Evolutionary conservation across 2,888 invertebrate species (phyloP), one percentile per base, ranked within the genome.

Genomic region (Pteria penguin): DNA sequence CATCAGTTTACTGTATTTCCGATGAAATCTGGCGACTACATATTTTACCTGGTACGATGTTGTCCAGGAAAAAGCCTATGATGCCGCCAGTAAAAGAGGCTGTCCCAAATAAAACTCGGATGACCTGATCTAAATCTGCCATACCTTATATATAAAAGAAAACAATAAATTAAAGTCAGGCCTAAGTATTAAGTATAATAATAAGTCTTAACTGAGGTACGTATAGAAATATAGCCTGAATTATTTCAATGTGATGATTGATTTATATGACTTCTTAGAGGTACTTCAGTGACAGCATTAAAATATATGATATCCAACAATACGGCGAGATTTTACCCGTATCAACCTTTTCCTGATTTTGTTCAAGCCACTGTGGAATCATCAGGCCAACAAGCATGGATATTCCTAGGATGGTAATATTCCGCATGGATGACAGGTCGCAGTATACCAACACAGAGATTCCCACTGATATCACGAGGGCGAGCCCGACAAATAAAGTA

Each of bases 331-430:
- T n/a, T n/a, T n/a, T n/a, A 89, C 89, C 89, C 61, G 86, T 86
- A 11, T 83, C 54, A 29, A 89, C 85, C 55, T 70, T 72, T 33
- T 73, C 22, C 1, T 67, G 31, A 54, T 73, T 58, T 24, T 67
- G 32, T 8, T 79, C 78, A 24, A 91, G 70, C 87, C 88, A 91
- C 29, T 86, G 73, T 0, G 91, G 91, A 4, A 93, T 81, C 76
- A 90, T 94, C 93, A 97, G 91, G 1, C 97, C 97, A 85, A 96
- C 95, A 93, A 97, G 96, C 76, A 97, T 93, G 4, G 97, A 96
- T 87, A 97, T 95, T 18, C 97, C 97, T 45, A 97, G 94, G 83
- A 97, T 96, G 91, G 97, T 97, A 63, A 97, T 94, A 93, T 97
- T 97, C 68, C 97, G 93, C 0, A 97, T 94, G 31, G 96, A 96